Base-by-base conservation (phyloP, 2,797 vertebrate species). In the Cryptoprocta ferox region DNA sequence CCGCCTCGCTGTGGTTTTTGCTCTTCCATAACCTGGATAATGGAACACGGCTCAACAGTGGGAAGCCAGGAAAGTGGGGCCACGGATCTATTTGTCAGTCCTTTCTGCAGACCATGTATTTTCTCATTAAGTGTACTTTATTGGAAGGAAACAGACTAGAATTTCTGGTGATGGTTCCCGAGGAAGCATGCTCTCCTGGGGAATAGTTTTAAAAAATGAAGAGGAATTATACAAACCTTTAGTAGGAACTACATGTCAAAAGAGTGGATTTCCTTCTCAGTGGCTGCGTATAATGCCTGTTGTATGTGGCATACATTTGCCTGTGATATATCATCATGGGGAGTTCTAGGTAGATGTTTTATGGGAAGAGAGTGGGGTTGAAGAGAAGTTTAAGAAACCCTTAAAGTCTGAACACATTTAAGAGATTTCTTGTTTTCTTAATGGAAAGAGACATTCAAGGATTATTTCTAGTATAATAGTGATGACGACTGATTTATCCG, bases 61-160 rank as follows among this genome's bases (percentile, higher is more conserved):
- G 56, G 90, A 56, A 91, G 65, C 88, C 59, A 1, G 71, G 65
- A 89, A 93, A 61, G 26, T 56, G 50, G 61, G 35, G 42, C 76
- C 70, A 4, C 53, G 24, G 21, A 73, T 73, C 66, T 92, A 16
- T 53, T 92, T 96, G 96, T 61, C 19, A 32, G 9, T 73, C 70
- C 11, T 88, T 89, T 96, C 68, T 95, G 35, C 32, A 65, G 75
- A 68, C 70, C 39, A 50, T 14, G 35, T 37, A 65, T 92, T 93
- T 95, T 28, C 79, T 94, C 65, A 85, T 71, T 96, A 94, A 84
- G 59, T 81, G 16, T 30, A 24, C 30, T 90, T 96, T 94, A 56
- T 56, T 91, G 28, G 65, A 87, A 93, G 59, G 92, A 91, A 94
- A 30, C 3, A 56, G 28, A 79, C 28, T 68, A 81, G n/a, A 79